Conservation (phyloP, 2,888 invertebrate species). For the Parnassius apollo region DNA sequence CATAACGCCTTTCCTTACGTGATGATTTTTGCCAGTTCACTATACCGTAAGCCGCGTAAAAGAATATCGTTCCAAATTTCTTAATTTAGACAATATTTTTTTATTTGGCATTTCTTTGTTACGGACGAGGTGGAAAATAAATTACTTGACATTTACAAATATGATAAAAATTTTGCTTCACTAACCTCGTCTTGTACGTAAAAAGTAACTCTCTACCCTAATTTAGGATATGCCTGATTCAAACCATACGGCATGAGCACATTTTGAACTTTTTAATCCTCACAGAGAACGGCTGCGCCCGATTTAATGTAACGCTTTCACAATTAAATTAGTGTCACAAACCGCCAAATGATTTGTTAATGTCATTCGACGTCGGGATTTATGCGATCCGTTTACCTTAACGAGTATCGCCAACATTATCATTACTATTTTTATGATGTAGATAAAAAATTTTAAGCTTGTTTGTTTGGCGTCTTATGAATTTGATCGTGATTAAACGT, state of each 20-base stretch:
- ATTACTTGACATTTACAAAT: too few relatives aligned
- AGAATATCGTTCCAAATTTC: too few relatives aligned
- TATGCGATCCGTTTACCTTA: constrained; percentile 50
- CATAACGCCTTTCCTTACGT: too few relatives aligned
- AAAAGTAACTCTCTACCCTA: constrained; percentile 1
- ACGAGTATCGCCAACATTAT: constrained; percentile 22
- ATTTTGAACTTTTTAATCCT: constrained; percentile 9
- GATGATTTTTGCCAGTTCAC: too few relatives aligned
- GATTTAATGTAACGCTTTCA: constrained; percentile 20
- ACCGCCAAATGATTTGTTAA: constrained; percentile 35
- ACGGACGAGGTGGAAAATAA: too few relatives aligned
- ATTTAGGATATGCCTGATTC: constrained; percentile 17
- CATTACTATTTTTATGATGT: constrained; percentile 21
- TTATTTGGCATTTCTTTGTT: too few relatives aligned
- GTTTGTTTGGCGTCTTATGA: constrained; percentile 9
- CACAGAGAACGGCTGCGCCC: neutral
- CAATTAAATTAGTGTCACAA: constrained; percentile 26
- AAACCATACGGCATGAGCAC: constrained; percentile 18
- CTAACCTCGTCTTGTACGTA: too few relatives aligned
- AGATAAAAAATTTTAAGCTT: constrained; percentile 9
- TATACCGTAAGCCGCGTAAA: too few relatives aligned
- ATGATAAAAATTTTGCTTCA: too few relatives aligned
- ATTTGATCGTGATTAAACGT: constrained; percentile 3
- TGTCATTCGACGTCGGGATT: constrained; percentile 48
- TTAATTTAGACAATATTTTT: too few relatives aligned